Base-by-base conservation (phyloP, 1,140 invertebrate species). In the Brachionus angularis region DNA sequence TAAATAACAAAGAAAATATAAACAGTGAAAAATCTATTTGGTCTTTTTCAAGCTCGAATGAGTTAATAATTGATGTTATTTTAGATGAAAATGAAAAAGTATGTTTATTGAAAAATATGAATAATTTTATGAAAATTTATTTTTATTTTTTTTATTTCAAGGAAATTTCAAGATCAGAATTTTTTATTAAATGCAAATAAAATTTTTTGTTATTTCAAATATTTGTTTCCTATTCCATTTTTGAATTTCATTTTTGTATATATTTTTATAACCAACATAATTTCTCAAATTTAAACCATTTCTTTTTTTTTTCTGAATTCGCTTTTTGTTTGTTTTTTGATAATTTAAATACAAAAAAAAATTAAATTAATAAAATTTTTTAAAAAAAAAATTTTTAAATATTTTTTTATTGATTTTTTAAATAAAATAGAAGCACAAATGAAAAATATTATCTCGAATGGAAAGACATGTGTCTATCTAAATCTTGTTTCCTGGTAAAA, bases 401-500 rank as follows among this genome's bases (percentile, higher is more conserved):
- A n/a, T n/a, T n/a, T n/a, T n/a, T n/a, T n/a, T n/a, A n/a, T n/a
- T n/a, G n/a, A n/a, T n/a, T n/a, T n/a, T n/a, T n/a, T n/a, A n/a
- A n/a, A n/a, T n/a, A n/a, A 42, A 42, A 42, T 42, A 42, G 39
- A 16, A 42, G 10, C 16, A 16, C 10, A 42, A 10, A 42, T 10
- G 16, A 50, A 21, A 5, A 2, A 25, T 47, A 10, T 50, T 47
- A 47, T 67, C 29, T 67, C 18, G 62, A 67, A 67, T 67, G 62
- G 33, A 67, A 67, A 3, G 33, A n/a, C 33, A 67, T 34, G 47
- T 67, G 62, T 23, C 62, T 18, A 46, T 67, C 62, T 31, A 67
- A 33, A 34, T 67, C 62, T 67, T 67, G 62, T 50, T 67, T 67
- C 33, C 62, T 46, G 2, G 62, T 47, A 36, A 67, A 67, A 16